These are phyloP conservation scores for Holothuria scabra DNA, from an alignment of 53 echinoderm and acorn worm genomes.

Conservation along the genomic window DNA sequence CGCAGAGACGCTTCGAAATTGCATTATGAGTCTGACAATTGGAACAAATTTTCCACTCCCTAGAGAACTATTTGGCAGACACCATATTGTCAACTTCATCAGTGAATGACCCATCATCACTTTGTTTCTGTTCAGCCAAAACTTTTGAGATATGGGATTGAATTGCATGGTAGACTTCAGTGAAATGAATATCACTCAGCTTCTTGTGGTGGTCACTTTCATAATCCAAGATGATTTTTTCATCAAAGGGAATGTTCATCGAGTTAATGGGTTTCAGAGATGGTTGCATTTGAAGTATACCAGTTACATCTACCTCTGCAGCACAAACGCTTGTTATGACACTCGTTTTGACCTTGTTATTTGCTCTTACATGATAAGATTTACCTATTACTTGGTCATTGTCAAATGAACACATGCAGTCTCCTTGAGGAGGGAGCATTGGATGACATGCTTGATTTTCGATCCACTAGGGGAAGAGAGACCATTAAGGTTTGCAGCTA, in stretches of 20 bases:
- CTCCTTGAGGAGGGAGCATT: not conserved
- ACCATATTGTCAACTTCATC: no score
- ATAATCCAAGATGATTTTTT: not conserved
- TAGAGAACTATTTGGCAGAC: no score
- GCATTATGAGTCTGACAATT: no score
- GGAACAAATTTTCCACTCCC: no score
- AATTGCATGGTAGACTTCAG: no score
- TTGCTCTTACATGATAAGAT: slow-evolving; percentile 21
- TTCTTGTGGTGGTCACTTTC: no score
- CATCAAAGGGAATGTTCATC: not conserved
- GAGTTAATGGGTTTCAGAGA: not conserved
- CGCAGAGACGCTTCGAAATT: no score
- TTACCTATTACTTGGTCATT: slow-evolving; percentile 50
- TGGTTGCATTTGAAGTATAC: not conserved
- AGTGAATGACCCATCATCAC: no score
- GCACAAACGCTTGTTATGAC: slow-evolving; percentile 43
- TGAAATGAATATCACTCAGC: no score
- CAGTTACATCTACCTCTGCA: slow-evolving; percentile 14
- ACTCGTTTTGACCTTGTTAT: slow-evolving; percentile 9
- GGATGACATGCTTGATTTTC: not conserved
- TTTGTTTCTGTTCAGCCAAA: no score
- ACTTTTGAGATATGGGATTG: no score
- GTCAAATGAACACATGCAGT: not conserved
- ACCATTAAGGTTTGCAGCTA: no score
- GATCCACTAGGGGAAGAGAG: slow-evolving; percentile 13